Evolutionary conservation across 2,888 invertebrate species (phyloP).

Genomic region (Omphaloscelis lunosa): DNA sequence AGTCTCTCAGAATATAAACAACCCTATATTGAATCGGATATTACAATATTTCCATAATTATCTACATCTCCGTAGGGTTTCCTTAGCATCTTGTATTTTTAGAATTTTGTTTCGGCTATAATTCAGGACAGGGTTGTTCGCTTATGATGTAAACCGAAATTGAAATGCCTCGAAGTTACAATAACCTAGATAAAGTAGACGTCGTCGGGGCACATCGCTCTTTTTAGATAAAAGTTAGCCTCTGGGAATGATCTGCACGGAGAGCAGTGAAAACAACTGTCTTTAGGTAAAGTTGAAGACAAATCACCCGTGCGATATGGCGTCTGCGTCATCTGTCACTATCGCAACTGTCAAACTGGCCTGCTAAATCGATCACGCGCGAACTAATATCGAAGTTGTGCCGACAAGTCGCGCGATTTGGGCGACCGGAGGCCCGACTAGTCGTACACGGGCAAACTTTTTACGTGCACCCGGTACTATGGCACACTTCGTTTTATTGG

Average conservation of each 20-base stretch:
- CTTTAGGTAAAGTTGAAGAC: conserved; percentile 83
- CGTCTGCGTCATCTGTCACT: conserved; percentile 88
- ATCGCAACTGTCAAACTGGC: conserved; percentile 88
- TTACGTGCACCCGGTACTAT: conserved; percentile 78
- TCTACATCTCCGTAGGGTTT: conserved; percentile 17
- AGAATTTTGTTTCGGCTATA: conserved; percentile 24
- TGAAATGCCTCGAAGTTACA: conserved; percentile 36
- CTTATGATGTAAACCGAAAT: conserved; percentile 42
- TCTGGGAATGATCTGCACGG: conserved; percentile 51
- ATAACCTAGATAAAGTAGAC: conserved; percentile 45
- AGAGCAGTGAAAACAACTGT: conserved; percentile 72
- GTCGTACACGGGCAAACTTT: conserved; percentile 76
- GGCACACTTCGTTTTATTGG: conserved; percentile 86
- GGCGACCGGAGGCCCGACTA: conserved; percentile 70
- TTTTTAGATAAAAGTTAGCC: conserved; percentile 51
- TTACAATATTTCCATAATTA: conserved; percentile 17
- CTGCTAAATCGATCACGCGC: conserved; percentile 88
- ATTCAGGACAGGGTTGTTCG: conserved; percentile 36
- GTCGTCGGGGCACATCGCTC: conserved; percentile 20
- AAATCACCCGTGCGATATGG: conserved; percentile 87
- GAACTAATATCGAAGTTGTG: conserved; percentile 89
- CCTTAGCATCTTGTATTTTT: conserved; percentile 34
- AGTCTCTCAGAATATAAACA: conserved; percentile 36
- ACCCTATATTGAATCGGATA: conserved; percentile 25
- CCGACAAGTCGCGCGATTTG: conserved; percentile 75